phyloP scores from a whole-genome alignment of 2,113 vertebrate species.

The Xyliphius kryptos region DNA sequence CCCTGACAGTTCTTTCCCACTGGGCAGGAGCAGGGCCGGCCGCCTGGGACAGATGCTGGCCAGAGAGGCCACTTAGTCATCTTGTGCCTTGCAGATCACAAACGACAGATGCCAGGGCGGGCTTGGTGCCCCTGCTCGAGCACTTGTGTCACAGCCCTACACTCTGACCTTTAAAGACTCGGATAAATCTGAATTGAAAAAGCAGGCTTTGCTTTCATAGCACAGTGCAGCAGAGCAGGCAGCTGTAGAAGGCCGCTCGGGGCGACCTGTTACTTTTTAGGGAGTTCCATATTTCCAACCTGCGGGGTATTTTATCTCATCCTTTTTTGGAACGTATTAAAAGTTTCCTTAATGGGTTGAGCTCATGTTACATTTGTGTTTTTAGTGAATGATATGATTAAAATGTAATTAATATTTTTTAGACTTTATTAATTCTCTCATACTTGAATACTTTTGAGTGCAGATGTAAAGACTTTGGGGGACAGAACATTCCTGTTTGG shows the following conservation, averaged over 20 bases:
- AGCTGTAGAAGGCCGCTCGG: slow-evolving; percentile 5
- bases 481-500: too few species aligned
- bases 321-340: neutral
- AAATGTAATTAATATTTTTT: neutral
- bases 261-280: neutral
- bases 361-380: neutral
- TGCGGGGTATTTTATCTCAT: neutral
- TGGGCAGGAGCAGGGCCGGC: slow-evolving; percentile 54
- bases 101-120: slow-evolving; percentile 67
- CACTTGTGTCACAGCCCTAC: slow-evolving; percentile 56
- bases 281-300: neutral
- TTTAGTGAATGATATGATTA: neutral
- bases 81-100: slow-evolving; percentile 54
- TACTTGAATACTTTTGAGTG: too few species aligned
- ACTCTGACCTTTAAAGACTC: slow-evolving; percentile 61
- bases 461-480: too few species aligned
- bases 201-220: slow-evolving; percentile 40
- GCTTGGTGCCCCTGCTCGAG: slow-evolving; percentile 58
- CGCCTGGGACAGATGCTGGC: slow-evolving; percentile 56
- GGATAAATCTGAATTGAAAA: slow-evolving; percentile 42
- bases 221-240: slow-evolving; percentile 19
- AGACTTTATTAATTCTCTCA: too few species aligned
- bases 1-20: slow-evolving; percentile 69
- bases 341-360: too few species aligned
- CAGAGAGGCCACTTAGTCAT: slow-evolving; percentile 56